These are phyloP conservation scores for Platycheirus rosarum DNA, from an alignment of 2,888 invertebrate species.

Conservation along the genomic window DNA sequence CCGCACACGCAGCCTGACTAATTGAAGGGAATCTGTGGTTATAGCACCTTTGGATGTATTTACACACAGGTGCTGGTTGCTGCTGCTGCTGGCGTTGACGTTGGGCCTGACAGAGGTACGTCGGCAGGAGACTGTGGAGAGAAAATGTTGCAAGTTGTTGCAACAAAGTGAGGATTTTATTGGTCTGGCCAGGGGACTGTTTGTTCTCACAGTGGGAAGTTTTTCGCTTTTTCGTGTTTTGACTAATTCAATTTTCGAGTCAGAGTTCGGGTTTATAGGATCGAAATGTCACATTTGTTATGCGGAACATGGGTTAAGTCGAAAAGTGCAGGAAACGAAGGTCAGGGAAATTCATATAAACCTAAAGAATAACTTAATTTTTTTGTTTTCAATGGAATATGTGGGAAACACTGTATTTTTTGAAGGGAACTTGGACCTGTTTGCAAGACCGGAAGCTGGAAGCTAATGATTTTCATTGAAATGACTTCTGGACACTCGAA, in stretches of 20 bases:
- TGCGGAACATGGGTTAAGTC: constrained; percentile 50
- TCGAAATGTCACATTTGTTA: constrained; percentile 46
- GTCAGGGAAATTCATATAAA: no score
- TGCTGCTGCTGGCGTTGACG: constrained; percentile 10
- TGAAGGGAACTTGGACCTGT: no score
- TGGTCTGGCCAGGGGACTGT: constrained; percentile 1
- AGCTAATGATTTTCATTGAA: no score
- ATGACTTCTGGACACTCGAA: no score
- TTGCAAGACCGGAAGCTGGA: no score
- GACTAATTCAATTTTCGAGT: constrained; percentile 68
- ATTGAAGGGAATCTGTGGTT: constrained; percentile 64
- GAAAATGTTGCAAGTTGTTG: constrained; percentile 17
- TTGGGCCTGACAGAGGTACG: constrained; percentile 2
- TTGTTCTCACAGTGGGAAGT: constrained; percentile 43
- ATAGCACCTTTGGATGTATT: constrained; percentile 56
- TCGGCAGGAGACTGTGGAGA: not conserved
- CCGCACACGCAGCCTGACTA: constrained; percentile 72
- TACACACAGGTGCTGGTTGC: constrained; percentile 53
- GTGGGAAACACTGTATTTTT: no score
- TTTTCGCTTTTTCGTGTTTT: constrained; percentile 42
- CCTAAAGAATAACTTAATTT: no score
- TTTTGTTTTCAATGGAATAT: no score
- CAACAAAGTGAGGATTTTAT: constrained; percentile 34
- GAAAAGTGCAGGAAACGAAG: not conserved
- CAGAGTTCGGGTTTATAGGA: constrained; percentile 49